Base-by-base conservation (phyloP, 2,113 vertebrate genomes). In the Osmerus eperlanus region DNA sequence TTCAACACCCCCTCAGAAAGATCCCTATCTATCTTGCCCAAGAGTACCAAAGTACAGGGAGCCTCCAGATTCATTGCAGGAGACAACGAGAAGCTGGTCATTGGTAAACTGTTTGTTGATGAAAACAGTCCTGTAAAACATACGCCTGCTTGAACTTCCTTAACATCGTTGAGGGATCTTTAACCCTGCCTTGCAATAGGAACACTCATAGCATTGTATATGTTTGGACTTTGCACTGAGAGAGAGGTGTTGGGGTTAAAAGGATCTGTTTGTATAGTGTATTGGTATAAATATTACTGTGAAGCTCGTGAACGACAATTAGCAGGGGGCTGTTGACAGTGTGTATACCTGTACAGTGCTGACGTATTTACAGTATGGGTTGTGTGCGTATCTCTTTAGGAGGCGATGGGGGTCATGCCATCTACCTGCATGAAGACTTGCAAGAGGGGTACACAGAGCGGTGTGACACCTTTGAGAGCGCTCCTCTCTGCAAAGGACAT, bases 391-490 rank as follows among this genome's bases (percentile, higher is more conserved):
- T n/a, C 75, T 16, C 70, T 32, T 18, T 81, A 95, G 94, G 94
- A 59, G 94, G 94, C 1, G 92, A 95, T 0, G 92, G 91, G 4
- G 94, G 94, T 9, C 90, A 93, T 7, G 94, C 91, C 1, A 74
- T 95, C 61, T 89, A 75, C 78, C 82, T 95, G 2, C 86, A 90
- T 0, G 80, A 88, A 29, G 85, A 85, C 70, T 89, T 95, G 21
- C 71, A 88, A 55, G 70, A 70, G 68, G 94, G 94, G 8, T 86
- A 0, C 80, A 93, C 93, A 0, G 91, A 92, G 75, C 73, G 4
- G 56, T 95, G 95, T 14, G 91, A 94, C 81, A 95, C 94, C 2
- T 96, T 95, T 4, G 91, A 93, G 78, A 96, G 92, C 80, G 85
- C 80, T n/a, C 91, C 91, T 0, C 93, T 95, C 62, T 95, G 93